Percentiles rank a stretch among this genome's conserved stretches.
phyloP scores from a whole-genome alignment of 2,888 invertebrate species.

The Marasmarcha lunaedactyla region DNA sequence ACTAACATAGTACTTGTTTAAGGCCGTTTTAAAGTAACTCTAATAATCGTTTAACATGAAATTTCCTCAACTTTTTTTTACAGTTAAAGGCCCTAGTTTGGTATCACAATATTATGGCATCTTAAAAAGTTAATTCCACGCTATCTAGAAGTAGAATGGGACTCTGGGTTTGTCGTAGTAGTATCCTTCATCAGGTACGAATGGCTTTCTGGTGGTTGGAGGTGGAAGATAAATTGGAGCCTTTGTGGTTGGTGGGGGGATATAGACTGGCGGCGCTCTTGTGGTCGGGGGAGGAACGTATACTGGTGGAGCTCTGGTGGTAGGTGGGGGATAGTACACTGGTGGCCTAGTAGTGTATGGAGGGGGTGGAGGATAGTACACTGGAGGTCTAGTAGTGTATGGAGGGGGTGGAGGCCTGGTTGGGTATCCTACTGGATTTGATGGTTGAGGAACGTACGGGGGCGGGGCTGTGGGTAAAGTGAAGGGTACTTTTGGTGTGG shows the following conservation, averaged over 20 bases:
- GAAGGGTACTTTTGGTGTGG: conserved; percentile 10
- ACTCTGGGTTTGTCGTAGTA: conserved; percentile 55
- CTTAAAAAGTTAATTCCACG: conserved; percentile 21
- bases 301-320: conserved; percentile 11
- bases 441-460: conserved; percentile 8
- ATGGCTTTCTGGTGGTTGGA: conserved; percentile 41
- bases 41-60: neutral
- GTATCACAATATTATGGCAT: conserved; percentile 62
- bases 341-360: conserved; percentile 11
- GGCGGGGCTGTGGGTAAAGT: conserved; percentile 17
- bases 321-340: conserved; percentile 13
- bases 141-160: conserved; percentile 48
- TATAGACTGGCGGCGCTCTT: conserved; percentile 17
- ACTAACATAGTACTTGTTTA: conserved; percentile 5
- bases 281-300: conserved; percentile 9
- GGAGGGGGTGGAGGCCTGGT: conserved; percentile 5
- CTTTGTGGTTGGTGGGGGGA: conserved; percentile 16
- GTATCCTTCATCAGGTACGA: conserved; percentile 46
- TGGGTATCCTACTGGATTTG: conserved; percentile 18
- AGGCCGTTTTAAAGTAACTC: neutral
- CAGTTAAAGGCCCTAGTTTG: conserved; percentile 28
- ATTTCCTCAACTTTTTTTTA: neutral
- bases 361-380: conserved; percentile 6
- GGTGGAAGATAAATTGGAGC: conserved; percentile 22
- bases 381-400: conserved; percentile 7